phyloP scores from a whole-genome alignment of 1,140 invertebrate species.

The Euglossa dilemma region DNA sequence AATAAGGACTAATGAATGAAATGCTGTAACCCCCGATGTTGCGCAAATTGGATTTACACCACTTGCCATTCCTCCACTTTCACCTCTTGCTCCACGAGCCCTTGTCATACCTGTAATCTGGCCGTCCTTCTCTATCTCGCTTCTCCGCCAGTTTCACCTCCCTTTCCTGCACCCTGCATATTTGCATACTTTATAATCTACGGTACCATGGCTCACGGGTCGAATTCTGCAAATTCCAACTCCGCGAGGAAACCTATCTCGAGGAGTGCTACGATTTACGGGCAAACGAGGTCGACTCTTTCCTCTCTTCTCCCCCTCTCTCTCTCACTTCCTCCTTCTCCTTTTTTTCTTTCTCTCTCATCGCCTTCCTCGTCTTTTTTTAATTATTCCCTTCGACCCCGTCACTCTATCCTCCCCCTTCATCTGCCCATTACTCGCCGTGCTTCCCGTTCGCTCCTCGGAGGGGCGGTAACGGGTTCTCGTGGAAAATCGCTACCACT shows the following conservation, averaged over 20 bases:
- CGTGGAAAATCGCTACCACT: slow-evolving; percentile 52
- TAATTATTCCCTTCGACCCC: slow-evolving; percentile 2
- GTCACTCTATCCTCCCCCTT: background rate
- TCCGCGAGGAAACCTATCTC: slow-evolving; percentile 52
- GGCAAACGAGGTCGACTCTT: slow-evolving; percentile 29
- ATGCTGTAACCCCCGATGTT: slow-evolving; percentile 67
- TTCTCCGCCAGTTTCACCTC: background rate
- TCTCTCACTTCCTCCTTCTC: background rate
- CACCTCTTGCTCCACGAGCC: slow-evolving; percentile 13
- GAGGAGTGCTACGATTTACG: slow-evolving; percentile 47
- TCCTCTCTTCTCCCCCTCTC: background rate
- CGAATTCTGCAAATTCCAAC: slow-evolving; percentile 55
- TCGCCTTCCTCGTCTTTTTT: slow-evolving; percentile 34
- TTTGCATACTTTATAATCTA: slow-evolving; percentile 72
- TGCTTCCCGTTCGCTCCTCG: slow-evolving; percentile 1
- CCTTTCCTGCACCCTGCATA: slow-evolving; percentile 40
- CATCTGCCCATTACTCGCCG: background rate
- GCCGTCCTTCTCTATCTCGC: slow-evolving; percentile 23
- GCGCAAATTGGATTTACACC: slow-evolving; percentile 74
- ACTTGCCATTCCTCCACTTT: slow-evolving; percentile 65
- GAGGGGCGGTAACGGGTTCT: background rate
- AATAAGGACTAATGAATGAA: slow-evolving; percentile 77
- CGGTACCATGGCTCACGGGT: slow-evolving; percentile 1
- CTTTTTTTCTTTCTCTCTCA: background rate
- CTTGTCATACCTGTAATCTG: slow-evolving; percentile 62